Conservation (phyloP, 2,113 vertebrate genomes). For the Diadophis punctatus region DNA sequence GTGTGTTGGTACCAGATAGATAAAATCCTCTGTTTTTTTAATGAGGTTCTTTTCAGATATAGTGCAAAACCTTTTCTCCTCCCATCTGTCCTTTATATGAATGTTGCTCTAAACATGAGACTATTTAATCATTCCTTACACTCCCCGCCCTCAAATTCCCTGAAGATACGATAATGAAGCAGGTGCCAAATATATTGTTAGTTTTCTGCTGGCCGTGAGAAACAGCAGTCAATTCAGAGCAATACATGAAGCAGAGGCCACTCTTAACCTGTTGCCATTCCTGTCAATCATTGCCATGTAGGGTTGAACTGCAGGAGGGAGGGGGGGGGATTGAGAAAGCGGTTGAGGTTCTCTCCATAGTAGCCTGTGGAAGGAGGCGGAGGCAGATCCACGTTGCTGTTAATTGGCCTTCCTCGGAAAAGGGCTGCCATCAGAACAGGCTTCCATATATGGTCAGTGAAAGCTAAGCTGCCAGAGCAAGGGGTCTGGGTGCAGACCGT, state of each 20-base stretch:
- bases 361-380: slow-evolving; percentile 34
- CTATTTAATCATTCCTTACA: not conserved
- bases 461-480: slow-evolving; percentile 21
- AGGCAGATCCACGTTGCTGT: not conserved
- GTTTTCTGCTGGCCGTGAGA: slow-evolving; percentile 81
- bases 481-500: slow-evolving; percentile 6
- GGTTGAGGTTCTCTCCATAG: not conserved
- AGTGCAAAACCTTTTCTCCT: not conserved
- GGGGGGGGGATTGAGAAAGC: not conserved
- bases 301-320: not conserved
- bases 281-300: slow-evolving; percentile 62
- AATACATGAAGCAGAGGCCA: slow-evolving; percentile 48
- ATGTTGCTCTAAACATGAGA: slow-evolving; percentile 5
- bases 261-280: slow-evolving; percentile 75
- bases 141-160: slow-evolving; percentile 49
- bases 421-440: slow-evolving; percentile 19
- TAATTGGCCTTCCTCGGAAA: slow-evolving; percentile 46
- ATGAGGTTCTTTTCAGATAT: not conserved
- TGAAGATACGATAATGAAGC: slow-evolving; percentile 87
- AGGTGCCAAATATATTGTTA: slow-evolving; percentile 73
- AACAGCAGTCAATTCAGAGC: slow-evolving; percentile 68
- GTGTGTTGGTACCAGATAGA: slow-evolving; percentile 31
- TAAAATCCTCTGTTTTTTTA: not conserved
- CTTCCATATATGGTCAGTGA: slow-evolving; percentile 44
- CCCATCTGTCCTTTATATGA: slow-evolving; percentile 11